Conservation (phyloP, 1,140 invertebrate species). For the Temnothorax curvispinosus region DNA sequence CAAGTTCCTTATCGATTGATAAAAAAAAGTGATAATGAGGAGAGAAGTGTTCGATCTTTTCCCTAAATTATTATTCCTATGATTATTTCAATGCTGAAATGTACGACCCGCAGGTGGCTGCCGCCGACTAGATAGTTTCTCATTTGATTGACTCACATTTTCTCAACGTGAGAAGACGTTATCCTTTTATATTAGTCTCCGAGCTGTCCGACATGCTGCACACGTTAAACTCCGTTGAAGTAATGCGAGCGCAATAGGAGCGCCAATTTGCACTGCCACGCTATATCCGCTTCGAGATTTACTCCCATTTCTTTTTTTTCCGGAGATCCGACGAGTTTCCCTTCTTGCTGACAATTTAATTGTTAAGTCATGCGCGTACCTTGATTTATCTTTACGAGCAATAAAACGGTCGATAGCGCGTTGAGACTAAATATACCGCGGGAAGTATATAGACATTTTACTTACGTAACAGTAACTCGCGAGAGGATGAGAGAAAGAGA, state of each 20-base stretch:
- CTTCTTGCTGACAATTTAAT: constrained; percentile 34
- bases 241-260: not conserved
- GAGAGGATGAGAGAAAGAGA: constrained; percentile 38
- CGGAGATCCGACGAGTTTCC: not conserved
- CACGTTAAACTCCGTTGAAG: not conserved
- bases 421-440: not conserved
- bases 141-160: not conserved
- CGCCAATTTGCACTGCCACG: constrained; percentile 5
- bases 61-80: constrained; percentile 36
- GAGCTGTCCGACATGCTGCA: constrained; percentile 5
- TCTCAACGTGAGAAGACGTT: not conserved
- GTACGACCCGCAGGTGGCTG: not conserved
- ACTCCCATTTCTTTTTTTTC: not conserved
- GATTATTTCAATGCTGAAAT: constrained; percentile 24
- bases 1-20: constrained; percentile 18
- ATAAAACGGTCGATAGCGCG: constrained; percentile 41
- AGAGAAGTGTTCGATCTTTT: constrained; percentile 1
- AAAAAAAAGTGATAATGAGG: constrained; percentile 31
- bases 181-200: constrained; percentile 8
- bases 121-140: not conserved
- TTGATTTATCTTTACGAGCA: constrained; percentile 37
- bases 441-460: constrained; percentile 36
- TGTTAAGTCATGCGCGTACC: not conserved
- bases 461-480: constrained; percentile 30
- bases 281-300: constrained; percentile 14